A percentile compares a stretch with the other conserved stretches of the same genome.
phyloP scores from a whole-genome alignment of 1,140 invertebrate species.

The Cotesia vestalis region DNA sequence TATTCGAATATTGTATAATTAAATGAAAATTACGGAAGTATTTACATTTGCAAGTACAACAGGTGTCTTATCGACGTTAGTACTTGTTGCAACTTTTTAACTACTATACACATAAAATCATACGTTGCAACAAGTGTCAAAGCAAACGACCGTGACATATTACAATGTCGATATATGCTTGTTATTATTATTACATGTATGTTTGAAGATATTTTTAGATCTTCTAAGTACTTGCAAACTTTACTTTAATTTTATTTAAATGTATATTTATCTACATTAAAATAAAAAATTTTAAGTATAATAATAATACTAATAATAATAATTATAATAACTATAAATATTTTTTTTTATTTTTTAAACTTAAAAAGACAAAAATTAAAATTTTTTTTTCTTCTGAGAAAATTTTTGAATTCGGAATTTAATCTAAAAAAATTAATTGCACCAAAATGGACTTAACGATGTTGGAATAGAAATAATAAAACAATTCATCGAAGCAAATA shows the following conservation, averaged over 20 bases:
- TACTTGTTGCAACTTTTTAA: not conserved
- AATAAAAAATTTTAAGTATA: too few relatives aligned
- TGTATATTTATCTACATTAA: too few relatives aligned
- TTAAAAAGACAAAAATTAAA: too few relatives aligned
- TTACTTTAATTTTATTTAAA: slow-evolving; percentile 8
- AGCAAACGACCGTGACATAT: slow-evolving; percentile 37
- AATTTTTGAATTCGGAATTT: too few relatives aligned
- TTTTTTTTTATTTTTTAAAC: too few relatives aligned
- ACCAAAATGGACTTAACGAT: too few relatives aligned
- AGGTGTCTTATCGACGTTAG: slow-evolving; percentile 25
- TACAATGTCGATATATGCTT: slow-evolving; percentile 26
- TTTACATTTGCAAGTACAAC: not conserved
- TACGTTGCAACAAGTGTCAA: slow-evolving; percentile 26
- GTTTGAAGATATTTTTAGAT: not conserved
- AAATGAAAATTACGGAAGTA: too few relatives aligned
- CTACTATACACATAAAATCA: not conserved
- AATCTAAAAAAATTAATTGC: too few relatives aligned
- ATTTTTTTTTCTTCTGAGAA: too few relatives aligned
- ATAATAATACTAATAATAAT: too few relatives aligned
- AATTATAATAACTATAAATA: too few relatives aligned
- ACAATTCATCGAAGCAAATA: slow-evolving; percentile 22
- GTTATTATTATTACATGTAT: slow-evolving; percentile 1
- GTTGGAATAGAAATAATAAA: not conserved
- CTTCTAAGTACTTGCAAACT: not conserved
- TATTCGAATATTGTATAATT: too few relatives aligned